These are phyloP conservation scores for Emydocephalus ijimae DNA, from an alignment of 2,113 vertebrate species.

Conservation along the genomic window DNA sequence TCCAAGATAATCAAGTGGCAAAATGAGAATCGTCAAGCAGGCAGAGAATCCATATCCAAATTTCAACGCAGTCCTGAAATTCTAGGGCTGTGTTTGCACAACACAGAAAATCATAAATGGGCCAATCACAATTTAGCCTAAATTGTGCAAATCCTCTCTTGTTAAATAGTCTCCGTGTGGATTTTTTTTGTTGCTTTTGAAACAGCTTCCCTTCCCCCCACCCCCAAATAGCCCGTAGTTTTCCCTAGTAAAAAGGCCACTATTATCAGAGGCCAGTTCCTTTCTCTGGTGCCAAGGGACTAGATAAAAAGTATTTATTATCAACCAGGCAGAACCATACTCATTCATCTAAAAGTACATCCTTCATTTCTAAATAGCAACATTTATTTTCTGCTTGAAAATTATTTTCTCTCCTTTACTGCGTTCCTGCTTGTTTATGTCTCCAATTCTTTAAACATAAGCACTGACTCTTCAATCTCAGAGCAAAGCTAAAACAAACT, in stretches of 20 bases:
- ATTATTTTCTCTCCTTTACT: not conserved
- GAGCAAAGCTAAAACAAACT: not conserved
- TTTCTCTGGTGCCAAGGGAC: not conserved
- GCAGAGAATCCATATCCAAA: not conserved
- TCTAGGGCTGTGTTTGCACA: not conserved
- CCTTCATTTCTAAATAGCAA: not conserved
- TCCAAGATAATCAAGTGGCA: not conserved
- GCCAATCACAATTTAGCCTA: not conserved
- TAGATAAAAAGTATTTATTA: not conserved
- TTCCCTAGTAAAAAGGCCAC: not conserved
- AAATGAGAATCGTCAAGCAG: not conserved
- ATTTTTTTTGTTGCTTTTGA: not conserved
- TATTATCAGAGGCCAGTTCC: not conserved
- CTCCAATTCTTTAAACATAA: rapidly evolving
- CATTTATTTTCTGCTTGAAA: not conserved
- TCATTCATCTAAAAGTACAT: not conserved
- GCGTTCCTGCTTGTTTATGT: not conserved
- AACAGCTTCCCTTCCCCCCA: not conserved
- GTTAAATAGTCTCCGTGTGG: not conserved
- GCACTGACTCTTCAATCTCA: rapidly evolving
- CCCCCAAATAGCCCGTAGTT: not conserved
- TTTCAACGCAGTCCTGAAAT: not conserved
- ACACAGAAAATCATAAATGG: not conserved
- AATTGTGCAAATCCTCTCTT: not conserved
- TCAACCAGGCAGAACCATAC: not conserved